These are phyloP conservation scores for Columbina picui DNA, from an alignment of 2,113 vertebrate species.

Conservation along the genomic window DNA sequence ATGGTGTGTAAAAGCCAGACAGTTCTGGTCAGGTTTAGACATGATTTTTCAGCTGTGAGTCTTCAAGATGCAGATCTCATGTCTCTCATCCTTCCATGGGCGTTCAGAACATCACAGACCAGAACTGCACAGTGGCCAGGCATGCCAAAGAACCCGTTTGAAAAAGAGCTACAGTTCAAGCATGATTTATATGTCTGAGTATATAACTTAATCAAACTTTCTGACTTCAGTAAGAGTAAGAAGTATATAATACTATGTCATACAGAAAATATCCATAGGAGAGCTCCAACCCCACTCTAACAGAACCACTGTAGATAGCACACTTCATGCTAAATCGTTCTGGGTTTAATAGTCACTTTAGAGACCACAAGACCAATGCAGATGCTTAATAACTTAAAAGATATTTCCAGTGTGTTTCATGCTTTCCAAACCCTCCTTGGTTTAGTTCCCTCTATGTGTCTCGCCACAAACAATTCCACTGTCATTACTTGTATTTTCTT, in stretches of 20 bases:
- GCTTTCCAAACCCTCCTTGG: neutral
- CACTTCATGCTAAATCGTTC: neutral
- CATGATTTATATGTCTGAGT: neutral
- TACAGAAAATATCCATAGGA: neutral
- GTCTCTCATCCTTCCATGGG: neutral
- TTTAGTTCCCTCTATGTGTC: neutral
- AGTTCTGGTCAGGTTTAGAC: neutral
- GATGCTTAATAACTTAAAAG: neutral
- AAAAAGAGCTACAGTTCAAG: neutral
- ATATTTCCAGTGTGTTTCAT: constrained; percentile 1
- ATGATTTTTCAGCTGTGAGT: neutral
- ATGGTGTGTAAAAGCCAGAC: neutral
- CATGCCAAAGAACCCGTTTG: neutral
- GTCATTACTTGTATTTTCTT: neutral
- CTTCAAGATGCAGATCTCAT: neutral
- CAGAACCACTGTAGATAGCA: neutral
- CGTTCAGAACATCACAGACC: neutral
- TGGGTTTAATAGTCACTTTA: neutral
- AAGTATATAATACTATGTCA: neutral
- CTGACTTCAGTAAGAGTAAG: neutral
- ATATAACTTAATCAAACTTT: neutral
- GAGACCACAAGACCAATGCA: neutral
- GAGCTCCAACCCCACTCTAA: neutral
- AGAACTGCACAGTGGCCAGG: neutral
- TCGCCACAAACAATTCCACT: neutral